phyloP scores from a whole-genome alignment of 2,888 invertebrate genomes.

The Drosophila algonquin region DNA sequence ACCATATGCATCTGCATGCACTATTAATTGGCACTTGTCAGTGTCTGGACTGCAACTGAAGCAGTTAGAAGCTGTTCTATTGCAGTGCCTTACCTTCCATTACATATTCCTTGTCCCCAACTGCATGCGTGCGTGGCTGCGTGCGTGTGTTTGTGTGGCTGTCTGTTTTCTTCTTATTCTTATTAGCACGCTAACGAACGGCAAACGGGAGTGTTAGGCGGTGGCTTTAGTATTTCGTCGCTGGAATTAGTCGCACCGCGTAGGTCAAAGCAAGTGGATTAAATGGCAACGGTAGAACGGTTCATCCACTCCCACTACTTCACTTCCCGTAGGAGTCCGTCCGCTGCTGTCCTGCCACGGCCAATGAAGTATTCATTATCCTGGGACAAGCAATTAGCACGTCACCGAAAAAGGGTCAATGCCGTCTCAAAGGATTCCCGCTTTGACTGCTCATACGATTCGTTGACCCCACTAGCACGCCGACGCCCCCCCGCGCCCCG shows the following conservation, averaged over 20 bases:
- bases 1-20: background rate
- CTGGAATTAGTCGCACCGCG: constrained; percentile 73
- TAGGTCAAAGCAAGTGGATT: constrained; percentile 78
- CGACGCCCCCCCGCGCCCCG: constrained; percentile 6
- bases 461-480: constrained; percentile 37
- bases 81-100: background rate
- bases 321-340: background rate
- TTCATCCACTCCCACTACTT: background rate
- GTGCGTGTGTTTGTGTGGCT: constrained; percentile 8
- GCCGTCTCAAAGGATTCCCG: constrained; percentile 54
- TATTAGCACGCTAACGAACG: constrained; percentile 54
- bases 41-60: too few relatives aligned
- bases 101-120: background rate
- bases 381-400: constrained; percentile 68
- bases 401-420: constrained; percentile 46
- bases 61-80: too few relatives aligned
- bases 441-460: constrained; percentile 61
- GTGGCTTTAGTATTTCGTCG: constrained; percentile 61
- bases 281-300: constrained; percentile 50
- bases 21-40: background rate
- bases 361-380: constrained; percentile 55
- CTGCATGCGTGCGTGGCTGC: constrained; percentile 2
- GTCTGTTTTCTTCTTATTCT: constrained; percentile 31
- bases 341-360: background rate
- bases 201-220: constrained; percentile 32